Evolutionary conservation across 2,888 invertebrate genomes (phyloP), one percentile per base, ranked within the genome.

Genomic region (Philaethria dido): DNA sequence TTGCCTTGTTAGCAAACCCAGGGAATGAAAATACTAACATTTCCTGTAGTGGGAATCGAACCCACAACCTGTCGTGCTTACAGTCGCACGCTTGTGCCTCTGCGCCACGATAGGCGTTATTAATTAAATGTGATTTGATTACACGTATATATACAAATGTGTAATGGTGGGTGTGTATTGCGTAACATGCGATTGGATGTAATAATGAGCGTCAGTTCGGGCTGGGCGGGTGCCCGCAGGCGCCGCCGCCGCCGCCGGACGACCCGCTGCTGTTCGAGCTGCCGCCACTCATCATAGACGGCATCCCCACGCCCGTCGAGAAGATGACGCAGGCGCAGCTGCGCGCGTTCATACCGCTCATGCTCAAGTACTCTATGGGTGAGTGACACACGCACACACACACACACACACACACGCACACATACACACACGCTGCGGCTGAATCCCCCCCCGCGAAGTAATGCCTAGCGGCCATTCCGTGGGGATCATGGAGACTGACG

Each of bases 241-340:
- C 92, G 82, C 91, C 93, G 83, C 85, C 91, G 77, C 88, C 92
- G 83, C 87, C 92, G 76, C 95, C 95, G 81, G 98, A 99, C 81
- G 98, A 98, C 93, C 97, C 98, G 4, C 96, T 97, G 73, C 94
- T 99, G 66, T 98, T 99, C 89, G 99, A 99, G 93, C 93, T 99
- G 86, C 99, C 99, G 71, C 98, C 98, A 54, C 94, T 99, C 74
- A 98, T 98, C 80, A 98, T 99, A 80, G 99, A 99, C 91, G 99
- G 99, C 72, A 99, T 99, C 85, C 99, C 99, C 72, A 99, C 99
- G 69, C 98, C 99, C 16, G 98, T 99, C 0, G 99, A 99, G 93
- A 99, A 99, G 94, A 99, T 99, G 99, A 99, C 99, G 47, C 98
- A 99, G 93, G 99, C 99, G 64, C 99, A 99, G 90, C 93, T 99